Percentiles rank a stretch among this genome's conserved stretches.
Evolutionary conservation across 2,888 invertebrate genomes (phyloP).

Genomic region (Sycophila texana): DNA sequence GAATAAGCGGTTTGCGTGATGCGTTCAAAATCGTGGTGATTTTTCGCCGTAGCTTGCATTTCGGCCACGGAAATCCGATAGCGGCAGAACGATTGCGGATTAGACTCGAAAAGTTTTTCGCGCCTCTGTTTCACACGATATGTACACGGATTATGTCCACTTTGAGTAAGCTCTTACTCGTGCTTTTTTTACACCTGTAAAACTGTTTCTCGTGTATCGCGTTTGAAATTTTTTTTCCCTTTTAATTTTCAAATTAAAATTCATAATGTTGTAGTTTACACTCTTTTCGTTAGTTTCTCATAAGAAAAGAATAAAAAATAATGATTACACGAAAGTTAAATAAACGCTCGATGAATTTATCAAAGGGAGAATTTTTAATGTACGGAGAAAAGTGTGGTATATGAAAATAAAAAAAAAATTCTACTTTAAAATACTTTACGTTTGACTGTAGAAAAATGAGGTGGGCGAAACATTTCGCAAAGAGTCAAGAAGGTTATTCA

Average conservation of each 20-base stretch:
- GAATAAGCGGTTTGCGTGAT: slow-evolving; percentile 2
- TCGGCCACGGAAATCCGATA: slow-evolving; percentile 22
- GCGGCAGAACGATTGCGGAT: slow-evolving; percentile 37
- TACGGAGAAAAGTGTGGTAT: too few relatives aligned
- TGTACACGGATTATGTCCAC: slow-evolving; percentile 25
- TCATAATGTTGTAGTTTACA: too few relatives aligned
- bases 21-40: neutral
- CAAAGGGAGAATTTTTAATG: too few relatives aligned
- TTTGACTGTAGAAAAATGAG: slow-evolving; percentile 8
- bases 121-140: slow-evolving; percentile 6
- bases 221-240: neutral
- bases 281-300: too few relatives aligned
- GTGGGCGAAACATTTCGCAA: slow-evolving; percentile 14
- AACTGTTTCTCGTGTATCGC: too few relatives aligned
- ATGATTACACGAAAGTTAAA: too few relatives aligned
- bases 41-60: neutral
- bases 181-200: neutral
- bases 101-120: neutral
- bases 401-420: too few relatives aligned
- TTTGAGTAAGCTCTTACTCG: slow-evolving; percentile 9
- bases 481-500: slow-evolving; percentile 28
- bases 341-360: too few relatives aligned
- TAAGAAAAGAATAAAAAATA: too few relatives aligned
- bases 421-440: too few relatives aligned
- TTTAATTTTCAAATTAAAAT: too few relatives aligned